phyloP scores from a whole-genome alignment of 2,113 vertebrate species.

The Martes martes region DNA sequence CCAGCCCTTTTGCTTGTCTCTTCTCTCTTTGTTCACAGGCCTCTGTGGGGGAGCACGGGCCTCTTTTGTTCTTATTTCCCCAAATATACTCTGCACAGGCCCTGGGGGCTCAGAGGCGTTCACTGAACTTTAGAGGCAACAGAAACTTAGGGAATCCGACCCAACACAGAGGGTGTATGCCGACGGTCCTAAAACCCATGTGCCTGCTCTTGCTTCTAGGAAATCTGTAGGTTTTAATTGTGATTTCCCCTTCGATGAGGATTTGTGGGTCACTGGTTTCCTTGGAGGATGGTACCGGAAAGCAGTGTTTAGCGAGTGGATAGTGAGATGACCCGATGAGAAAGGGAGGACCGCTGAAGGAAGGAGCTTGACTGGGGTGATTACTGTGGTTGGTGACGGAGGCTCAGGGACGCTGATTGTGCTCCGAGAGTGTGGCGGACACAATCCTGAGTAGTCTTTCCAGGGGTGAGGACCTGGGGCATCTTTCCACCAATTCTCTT shows the following conservation, averaged over 20 bases:
- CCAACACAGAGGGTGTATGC: neutral
- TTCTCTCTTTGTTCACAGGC: neutral
- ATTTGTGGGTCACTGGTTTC: neutral
- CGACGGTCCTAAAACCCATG: neutral
- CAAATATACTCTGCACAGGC: neutral
- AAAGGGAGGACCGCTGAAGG: neutral
- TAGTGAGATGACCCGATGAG: no score
- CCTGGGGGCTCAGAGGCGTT: neutral
- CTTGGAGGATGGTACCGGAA: no score
- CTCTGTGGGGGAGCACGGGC: neutral
- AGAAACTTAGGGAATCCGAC: neutral
- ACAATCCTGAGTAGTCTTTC: neutral
- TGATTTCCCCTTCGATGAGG: neutral
- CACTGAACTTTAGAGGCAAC: neutral
- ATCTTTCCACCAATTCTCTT: neutral
- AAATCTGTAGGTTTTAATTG: neutral
- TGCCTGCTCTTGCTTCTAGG: no score
- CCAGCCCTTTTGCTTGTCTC: neutral
- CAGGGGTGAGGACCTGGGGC: neutral
- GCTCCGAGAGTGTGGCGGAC: neutral
- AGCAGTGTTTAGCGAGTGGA: neutral
- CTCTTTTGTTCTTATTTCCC: neutral
- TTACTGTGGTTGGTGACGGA: neutral
- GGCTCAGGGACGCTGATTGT: neutral
- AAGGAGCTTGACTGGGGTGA: neutral